A percentile compares a stretch with the other conserved stretches of the same genome.
These are phyloP conservation scores for Lepidochrysops patricia DNA, from an alignment of 2,888 invertebrate genomes.

Conservation along the genomic window DNA sequence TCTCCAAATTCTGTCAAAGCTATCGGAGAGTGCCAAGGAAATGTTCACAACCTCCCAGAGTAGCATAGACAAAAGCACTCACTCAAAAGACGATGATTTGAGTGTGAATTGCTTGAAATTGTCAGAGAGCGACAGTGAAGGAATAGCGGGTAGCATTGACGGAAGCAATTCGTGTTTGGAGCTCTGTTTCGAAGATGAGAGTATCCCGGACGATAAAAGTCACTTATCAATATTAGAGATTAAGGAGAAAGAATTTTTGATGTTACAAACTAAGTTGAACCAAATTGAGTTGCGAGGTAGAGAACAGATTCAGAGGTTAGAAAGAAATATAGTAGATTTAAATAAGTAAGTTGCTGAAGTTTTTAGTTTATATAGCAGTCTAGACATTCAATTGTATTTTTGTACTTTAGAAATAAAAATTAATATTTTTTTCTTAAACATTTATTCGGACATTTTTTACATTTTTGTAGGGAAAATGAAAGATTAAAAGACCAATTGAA, in stretches of 20 bases:
- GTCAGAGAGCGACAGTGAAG: conserved; percentile 67
- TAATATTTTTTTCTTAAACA: no score
- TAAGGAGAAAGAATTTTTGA: conserved; percentile 64
- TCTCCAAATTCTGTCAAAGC: conserved; percentile 58
- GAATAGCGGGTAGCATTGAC: conserved; percentile 60
- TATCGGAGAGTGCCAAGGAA: conserved; percentile 69
- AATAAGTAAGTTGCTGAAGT: conserved; percentile 68
- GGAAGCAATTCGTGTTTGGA: conserved; percentile 67
- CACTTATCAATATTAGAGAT: conserved; percentile 48
- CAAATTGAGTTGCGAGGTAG: conserved; percentile 57
- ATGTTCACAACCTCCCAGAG: conserved; percentile 60
- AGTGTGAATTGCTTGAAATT: conserved; percentile 63
- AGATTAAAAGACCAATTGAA: conserved; percentile 87
- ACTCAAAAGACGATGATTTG: conserved; percentile 55
- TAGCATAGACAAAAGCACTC: conserved; percentile 55
- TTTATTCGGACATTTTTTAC: neutral
- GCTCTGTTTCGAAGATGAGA: conserved; percentile 66
- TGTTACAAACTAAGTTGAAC: conserved; percentile 70
- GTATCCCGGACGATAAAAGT: conserved; percentile 49
- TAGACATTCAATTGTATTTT: neutral
- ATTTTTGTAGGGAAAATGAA: conserved; percentile 82
- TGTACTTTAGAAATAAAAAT: neutral
- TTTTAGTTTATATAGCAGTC: neutral
- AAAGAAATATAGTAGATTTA: conserved; percentile 75
- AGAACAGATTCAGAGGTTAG: conserved; percentile 63